Conservation (phyloP, 2,797 vertebrate genomes). For the Spondyliosoma cantharus region DNA sequence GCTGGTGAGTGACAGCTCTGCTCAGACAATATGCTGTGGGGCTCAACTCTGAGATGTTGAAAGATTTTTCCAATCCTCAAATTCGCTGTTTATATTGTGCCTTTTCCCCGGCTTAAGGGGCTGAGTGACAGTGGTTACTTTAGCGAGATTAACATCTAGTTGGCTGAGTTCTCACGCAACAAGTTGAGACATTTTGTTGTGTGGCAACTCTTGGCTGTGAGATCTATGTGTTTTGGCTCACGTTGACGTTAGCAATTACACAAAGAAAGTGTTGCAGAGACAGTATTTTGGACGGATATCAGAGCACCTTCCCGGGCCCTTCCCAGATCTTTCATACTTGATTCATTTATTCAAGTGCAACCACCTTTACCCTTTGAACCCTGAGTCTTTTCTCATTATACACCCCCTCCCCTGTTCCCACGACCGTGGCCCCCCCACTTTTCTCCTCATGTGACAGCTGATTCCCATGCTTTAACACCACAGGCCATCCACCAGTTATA, state of each 20-base stretch:
- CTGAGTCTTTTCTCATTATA: conserved; percentile 46
- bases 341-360: conserved; percentile 67
- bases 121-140: conserved; percentile 76
- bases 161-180: conserved; percentile 64
- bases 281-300: conserved; percentile 61
- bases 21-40: conserved; percentile 60
- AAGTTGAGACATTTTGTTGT: conserved; percentile 76
- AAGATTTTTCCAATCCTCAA: conserved; percentile 67
- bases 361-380: conserved; percentile 80
- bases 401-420: conserved; percentile 73
- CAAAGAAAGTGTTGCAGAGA: conserved; percentile 57
- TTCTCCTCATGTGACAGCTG: conserved; percentile 78
- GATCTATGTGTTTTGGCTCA: conserved; percentile 60
- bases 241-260: conserved; percentile 38
- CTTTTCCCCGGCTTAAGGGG: conserved; percentile 61
- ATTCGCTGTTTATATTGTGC: conserved; percentile 72
- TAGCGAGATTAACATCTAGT: conserved; percentile 69
- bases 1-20: conserved; percentile 87
- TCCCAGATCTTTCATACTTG: conserved; percentile 37
- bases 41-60: conserved; percentile 65
- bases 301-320: conserved; percentile 46
- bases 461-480: conserved; percentile 82
- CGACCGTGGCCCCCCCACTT: conserved; percentile 47
- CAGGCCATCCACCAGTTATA: conserved; percentile 68
- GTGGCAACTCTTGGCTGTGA: conserved; percentile 59